These are phyloP conservation scores for Tholera decimalis DNA, from an alignment of 2,888 invertebrate species.

Conservation along the genomic window DNA sequence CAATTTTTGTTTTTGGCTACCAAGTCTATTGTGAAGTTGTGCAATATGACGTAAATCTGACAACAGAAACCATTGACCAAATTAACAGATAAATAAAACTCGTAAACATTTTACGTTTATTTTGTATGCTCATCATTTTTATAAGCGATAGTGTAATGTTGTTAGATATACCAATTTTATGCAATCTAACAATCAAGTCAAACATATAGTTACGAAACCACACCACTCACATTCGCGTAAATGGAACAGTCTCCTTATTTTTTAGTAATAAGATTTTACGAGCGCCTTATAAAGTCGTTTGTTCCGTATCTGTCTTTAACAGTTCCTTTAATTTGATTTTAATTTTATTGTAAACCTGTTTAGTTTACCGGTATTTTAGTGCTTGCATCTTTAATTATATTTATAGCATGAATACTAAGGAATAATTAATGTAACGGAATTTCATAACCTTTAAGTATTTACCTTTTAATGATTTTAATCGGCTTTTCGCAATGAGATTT, in stretches of 20 bases:
- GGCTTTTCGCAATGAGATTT: slow-evolving; percentile 6
- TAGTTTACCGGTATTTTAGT: slow-evolving; percentile 21
- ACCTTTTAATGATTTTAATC: slow-evolving; percentile 11
- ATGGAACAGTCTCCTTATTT: slow-evolving; percentile 18
- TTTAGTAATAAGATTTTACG: slow-evolving; percentile 42
- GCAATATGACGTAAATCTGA: too few species aligned
- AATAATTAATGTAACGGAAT: slow-evolving; percentile 16
- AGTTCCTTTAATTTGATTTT: slow-evolving; percentile 51
- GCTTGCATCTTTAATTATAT: slow-evolving; percentile 29
- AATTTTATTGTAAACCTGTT: slow-evolving; percentile 39
- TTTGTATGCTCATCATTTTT: background rate
- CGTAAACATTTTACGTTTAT: background rate
- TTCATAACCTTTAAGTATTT: background rate
- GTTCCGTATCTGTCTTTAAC: slow-evolving; percentile 34
- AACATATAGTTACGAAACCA: background rate
- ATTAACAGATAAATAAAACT: background rate
- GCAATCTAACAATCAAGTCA: background rate
- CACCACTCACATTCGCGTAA: slow-evolving; percentile 7
- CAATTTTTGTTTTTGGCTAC: too few species aligned
- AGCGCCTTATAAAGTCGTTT: slow-evolving; percentile 42
- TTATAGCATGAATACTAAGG: slow-evolving; percentile 16
- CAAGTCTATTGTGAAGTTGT: too few species aligned
- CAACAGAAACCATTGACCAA: too few species aligned
- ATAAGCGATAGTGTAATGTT: too few species aligned
- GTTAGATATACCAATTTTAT: background rate